phyloP scores from a whole-genome alignment of 1,140 invertebrate genomes.

The Coelopa frigida region DNA sequence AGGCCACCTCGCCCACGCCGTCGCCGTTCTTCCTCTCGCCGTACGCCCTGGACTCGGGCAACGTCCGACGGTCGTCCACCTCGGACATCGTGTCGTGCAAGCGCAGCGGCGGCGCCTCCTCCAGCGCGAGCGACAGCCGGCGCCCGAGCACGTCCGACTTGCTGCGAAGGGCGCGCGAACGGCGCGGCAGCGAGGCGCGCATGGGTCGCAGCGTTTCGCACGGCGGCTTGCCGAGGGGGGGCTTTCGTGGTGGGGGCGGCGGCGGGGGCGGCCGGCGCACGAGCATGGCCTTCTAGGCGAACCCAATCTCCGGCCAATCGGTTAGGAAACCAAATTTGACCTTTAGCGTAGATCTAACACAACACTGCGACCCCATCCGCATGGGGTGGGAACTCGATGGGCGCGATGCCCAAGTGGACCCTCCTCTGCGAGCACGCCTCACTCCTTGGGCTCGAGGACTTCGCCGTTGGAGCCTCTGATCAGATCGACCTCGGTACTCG shows the following conservation, averaged over 20 bases:
- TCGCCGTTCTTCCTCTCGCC: slow-evolving; percentile 12
- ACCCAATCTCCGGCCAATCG: too few species aligned
- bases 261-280: slow-evolving; percentile 32
- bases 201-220: slow-evolving; percentile 43
- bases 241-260: slow-evolving; percentile 13
- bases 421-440: too few species aligned
- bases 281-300: slow-evolving; percentile 41
- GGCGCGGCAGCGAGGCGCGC: slow-evolving; percentile 36
- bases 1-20: slow-evolving; percentile 14
- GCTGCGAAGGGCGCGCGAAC: slow-evolving; percentile 34
- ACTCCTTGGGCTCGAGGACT: too few species aligned
- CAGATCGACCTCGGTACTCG: too few species aligned
- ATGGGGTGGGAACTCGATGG: too few species aligned
- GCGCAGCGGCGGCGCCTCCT: slow-evolving; percentile 14
- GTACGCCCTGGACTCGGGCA: slow-evolving; percentile 19
- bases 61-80: slow-evolving; percentile 36
- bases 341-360: too few species aligned
- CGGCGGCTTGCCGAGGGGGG: slow-evolving; percentile 30
- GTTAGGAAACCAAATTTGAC: too few species aligned
- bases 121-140: slow-evolving; percentile 21
- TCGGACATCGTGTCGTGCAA: slow-evolving; percentile 33
- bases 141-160: slow-evolving; percentile 41
- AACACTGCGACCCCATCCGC: too few species aligned
- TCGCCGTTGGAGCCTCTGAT: too few species aligned
- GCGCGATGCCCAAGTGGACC: too few species aligned